Evolutionary conservation across 2,797 vertebrate species (phyloP), one percentile per base, ranked within the genome.

Genomic region (Lepus townsendii): DNA sequence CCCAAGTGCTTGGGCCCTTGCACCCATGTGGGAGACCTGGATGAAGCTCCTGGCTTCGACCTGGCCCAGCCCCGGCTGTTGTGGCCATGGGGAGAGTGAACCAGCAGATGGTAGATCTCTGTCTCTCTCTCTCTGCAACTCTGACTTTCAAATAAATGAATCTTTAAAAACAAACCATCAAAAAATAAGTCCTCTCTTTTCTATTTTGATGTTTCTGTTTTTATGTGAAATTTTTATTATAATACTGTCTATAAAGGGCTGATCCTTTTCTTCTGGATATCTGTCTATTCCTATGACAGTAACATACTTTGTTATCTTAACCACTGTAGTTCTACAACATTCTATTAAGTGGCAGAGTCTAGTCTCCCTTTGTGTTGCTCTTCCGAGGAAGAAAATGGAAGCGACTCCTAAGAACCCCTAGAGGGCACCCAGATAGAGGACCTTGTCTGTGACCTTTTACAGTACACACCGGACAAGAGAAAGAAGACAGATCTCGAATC

Each of bases 321-420:
- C 90, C 69, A 88, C 3, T 85, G 2, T 50, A 68, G 65, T 90
- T 90, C 72, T 68, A 7, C 54, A 91, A 66, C 19, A 93, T 79
- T 95, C 91, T 50, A 75, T 27, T 94, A 84, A 68, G 60, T 73
- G 32, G 35, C 26, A 93, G 26, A 65, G 5, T 63, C 52, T 79
- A 13, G 22, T 47, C 50, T 69, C 30, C 50, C 71, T 66, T 75
- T 22, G 35, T 77, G 20, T 26, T 83, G 22, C n/a, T 82, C 62
- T 77, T 93, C n/a, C 17, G 62, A 83, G 42, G 32, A 62, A 7
- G 50, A 60, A 30, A 83, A 85, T 5, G 52, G 54, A 92, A 90
- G 65, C 68, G n/a, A 83, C 47, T 88, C 84, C 14, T 38, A 76
- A 76, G 4, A 91, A 79, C 63, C 80, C 54, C 50, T 72, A n/a